Evolutionary conservation across 2,888 invertebrate genomes (phyloP), one percentile per base, ranked within the genome.

Genomic region (Dione juno): DNA sequence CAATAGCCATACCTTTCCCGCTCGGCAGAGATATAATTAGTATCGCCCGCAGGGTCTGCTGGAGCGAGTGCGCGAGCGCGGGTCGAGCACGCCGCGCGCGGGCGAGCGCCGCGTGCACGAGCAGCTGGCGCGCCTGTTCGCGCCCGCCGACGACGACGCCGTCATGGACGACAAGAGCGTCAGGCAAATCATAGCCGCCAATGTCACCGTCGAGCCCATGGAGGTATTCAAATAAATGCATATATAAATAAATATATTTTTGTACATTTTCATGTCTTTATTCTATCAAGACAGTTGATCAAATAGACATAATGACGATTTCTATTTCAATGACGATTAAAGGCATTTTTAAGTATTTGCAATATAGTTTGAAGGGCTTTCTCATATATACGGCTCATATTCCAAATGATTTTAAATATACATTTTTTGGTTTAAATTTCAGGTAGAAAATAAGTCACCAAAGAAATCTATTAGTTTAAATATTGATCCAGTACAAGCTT

Each of bases 31-130:
- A 48, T 48, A 16, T 8, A 48, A 40, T 16, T 35, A 11, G 3
- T 13, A 41, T 28, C 37, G 50, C 8, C n/a, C 19, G 45, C 85
- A 96, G 94, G 96, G 96, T 57, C 88, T 97, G 1, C 83, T 97
- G 66, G 95, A 96, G 76, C 95, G 96, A 41, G 96, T 97, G 0
- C 95, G 96, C 45, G 96, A 96, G 81, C 94, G 95, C 48, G 96
- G 96, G 0, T 90, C 94, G 28, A 92, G 83, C 66, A 90, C 93
- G 0, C 94, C 95, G 58, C 94, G 94, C 3, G 95, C 95, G 74
- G 94, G 94, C 58, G 95, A 95, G 41, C 95, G 96, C 43, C 94
- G 96, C 76, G 95, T 96, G 79, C 96, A 96, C 78, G 96, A 97
- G 77, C 97, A 97, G 82, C 94, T 93, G 1, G 90, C 92, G 57